A percentile compares a stretch with the other conserved stretches of the same genome.
These are phyloP conservation scores for Watsonalla binaria DNA, from an alignment of 2,888 invertebrate genomes.

Conservation along the genomic window DNA sequence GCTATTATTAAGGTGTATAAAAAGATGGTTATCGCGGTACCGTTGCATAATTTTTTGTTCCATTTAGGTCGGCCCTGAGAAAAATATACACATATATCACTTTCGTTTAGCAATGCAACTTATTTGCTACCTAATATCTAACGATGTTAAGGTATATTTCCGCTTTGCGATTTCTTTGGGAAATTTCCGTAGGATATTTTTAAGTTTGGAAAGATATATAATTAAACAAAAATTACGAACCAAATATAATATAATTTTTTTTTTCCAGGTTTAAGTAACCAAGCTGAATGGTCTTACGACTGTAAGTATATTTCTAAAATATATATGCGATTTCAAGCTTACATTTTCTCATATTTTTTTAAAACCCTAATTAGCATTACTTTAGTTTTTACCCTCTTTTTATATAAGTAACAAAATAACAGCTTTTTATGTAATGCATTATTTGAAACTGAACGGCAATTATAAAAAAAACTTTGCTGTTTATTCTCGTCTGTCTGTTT, in stretches of 20 bases:
- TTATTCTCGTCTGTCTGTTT: too few species aligned
- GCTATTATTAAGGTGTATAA: neutral
- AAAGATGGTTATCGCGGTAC: neutral
- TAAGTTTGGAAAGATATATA: neutral
- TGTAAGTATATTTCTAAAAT: constrained; percentile 36
- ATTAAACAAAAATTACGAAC: neutral
- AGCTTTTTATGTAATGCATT: too few species aligned
- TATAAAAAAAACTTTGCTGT: too few species aligned
- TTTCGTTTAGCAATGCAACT: neutral
- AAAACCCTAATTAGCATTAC: too few species aligned
- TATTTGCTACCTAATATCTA: too few species aligned
- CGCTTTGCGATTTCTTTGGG: neutral
- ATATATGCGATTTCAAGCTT: too few species aligned
- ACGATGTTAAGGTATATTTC: too few species aligned
- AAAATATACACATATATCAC: neutral
- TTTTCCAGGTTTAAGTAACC: constrained; percentile 46
- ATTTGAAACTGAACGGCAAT: too few species aligned
- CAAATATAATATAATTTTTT: constrained; percentile 5
- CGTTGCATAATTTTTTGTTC: neutral
- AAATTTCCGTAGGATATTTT: neutral
- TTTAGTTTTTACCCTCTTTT: too few species aligned
- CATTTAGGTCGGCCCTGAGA: neutral
- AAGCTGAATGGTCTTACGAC: constrained; percentile 54
- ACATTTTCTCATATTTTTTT: too few species aligned
- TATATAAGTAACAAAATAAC: too few species aligned